Conservation (phyloP, 2,113 vertebrate genomes). For the Eudorcas thomsonii region DNA sequence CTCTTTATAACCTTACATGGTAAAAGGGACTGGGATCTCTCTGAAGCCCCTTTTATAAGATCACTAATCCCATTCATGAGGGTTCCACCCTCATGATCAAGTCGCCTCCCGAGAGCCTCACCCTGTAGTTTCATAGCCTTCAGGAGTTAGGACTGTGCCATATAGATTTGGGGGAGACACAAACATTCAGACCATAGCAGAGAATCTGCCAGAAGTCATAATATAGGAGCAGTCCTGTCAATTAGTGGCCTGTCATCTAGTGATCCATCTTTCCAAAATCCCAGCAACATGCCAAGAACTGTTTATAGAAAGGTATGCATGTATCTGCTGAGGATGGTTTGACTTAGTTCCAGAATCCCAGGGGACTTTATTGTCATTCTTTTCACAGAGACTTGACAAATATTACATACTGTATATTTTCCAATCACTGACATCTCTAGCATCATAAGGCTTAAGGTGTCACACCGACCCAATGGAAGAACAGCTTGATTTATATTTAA, state of each 20-base stretch:
- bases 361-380: neutral
- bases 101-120: neutral
- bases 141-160: neutral
- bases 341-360: neutral
- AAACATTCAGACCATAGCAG: neutral
- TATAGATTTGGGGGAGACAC: neutral
- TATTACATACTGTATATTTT: neutral
- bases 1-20: neutral
- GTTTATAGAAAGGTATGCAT: neutral
- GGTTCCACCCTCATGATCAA: neutral
- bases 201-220: neutral
- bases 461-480: neutral
- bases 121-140: neutral
- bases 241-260: neutral
- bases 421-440: neutral
- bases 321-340: neutral
- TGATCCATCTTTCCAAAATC: neutral
- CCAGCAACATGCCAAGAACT: neutral
- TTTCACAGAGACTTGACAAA: neutral
- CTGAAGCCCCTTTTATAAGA: neutral
- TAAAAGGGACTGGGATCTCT: neutral
- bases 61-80: neutral
- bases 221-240: neutral
- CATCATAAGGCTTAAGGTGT: too few species aligned
- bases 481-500: neutral